These are phyloP conservation scores for Aleiodes leptofemur DNA, from an alignment of 2,888 invertebrate species.

Conservation along the genomic window DNA sequence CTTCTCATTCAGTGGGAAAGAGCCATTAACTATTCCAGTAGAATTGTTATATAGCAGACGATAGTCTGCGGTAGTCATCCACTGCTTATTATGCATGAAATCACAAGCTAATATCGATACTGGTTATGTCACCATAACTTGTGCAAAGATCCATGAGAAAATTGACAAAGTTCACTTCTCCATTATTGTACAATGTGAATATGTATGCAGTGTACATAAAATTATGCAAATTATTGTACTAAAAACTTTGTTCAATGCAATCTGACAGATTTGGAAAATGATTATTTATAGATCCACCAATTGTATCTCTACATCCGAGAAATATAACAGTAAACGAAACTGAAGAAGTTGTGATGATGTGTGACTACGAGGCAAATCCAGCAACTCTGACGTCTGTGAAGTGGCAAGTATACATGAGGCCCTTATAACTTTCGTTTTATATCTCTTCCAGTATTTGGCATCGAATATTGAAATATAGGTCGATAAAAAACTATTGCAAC, in stretches of 20 bases:
- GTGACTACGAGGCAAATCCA: conserved; percentile 92
- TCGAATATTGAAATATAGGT: conserved; percentile 16
- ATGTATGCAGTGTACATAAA: conserved; percentile 16
- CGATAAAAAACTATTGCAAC: background rate
- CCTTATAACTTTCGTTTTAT: conserved; percentile 12
- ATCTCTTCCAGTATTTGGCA: background rate
- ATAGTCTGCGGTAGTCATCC: conserved; percentile 36
- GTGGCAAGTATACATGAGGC: conserved; percentile 80
- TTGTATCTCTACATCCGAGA: conserved; percentile 84
- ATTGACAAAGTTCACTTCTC: conserved; percentile 54
- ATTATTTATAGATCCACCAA: conserved; percentile 85
- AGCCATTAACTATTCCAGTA: conserved; percentile 7
- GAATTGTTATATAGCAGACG: conserved; percentile 20
- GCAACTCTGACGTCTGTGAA: conserved; percentile 84
- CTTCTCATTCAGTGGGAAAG: too few species aligned
- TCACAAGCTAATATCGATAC: conserved; percentile 49
- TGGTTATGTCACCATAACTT: conserved; percentile 36
- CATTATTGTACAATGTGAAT: conserved; percentile 9
- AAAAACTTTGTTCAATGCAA: conserved; percentile 10
- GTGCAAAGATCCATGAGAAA: conserved; percentile 52
- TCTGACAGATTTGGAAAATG: background rate
- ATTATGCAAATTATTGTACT: conserved; percentile 3
- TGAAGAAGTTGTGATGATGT: conserved; percentile 84
- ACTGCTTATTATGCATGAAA: conserved; percentile 51
- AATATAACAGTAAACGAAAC: conserved; percentile 89